These are phyloP conservation scores for Lordiphosa collinella DNA, from an alignment of 1,140 invertebrate genomes.

Conservation along the genomic window DNA sequence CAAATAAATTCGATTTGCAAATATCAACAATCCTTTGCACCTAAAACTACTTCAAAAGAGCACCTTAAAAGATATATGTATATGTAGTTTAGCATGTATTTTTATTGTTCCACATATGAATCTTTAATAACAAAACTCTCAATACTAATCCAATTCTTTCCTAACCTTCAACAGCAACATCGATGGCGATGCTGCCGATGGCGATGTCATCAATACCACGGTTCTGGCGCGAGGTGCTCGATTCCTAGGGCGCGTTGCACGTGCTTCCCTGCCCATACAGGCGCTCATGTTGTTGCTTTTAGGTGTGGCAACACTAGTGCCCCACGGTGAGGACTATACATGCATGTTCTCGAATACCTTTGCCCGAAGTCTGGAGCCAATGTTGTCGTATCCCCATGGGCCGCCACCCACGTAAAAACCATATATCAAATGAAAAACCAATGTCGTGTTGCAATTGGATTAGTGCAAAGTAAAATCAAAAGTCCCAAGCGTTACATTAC, in stretches of 20 bases:
- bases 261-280: slow-evolving; percentile 94
- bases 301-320: slow-evolving; percentile 92
- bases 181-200: slow-evolving; percentile 80
- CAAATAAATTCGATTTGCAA: no score
- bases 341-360: slow-evolving; percentile 91
- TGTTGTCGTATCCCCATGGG: slow-evolving; percentile 92
- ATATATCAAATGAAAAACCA: not conserved
- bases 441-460: slow-evolving; percentile 39
- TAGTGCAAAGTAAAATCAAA: slow-evolving; percentile 40
- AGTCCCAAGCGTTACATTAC: not conserved
- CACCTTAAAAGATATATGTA: not conserved
- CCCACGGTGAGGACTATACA: slow-evolving; percentile 91
- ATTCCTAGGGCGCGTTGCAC: slow-evolving; percentile 91
- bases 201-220: slow-evolving; percentile 83
- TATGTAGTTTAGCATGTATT: slow-evolving; percentile 12
- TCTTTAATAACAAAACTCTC: not conserved
- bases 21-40: not conserved
- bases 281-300: slow-evolving; percentile 92
- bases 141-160: not conserved
- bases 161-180: slow-evolving; percentile 60
- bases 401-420: slow-evolving; percentile 89
- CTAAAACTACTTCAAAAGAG: not conserved
- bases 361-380: slow-evolving; percentile 88
- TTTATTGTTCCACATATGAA: not conserved
- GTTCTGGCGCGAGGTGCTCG: slow-evolving; percentile 87